These are phyloP conservation scores for Onchidella celtica DNA, from an alignment of 2,888 invertebrate genomes.

Conservation along the genomic window DNA sequence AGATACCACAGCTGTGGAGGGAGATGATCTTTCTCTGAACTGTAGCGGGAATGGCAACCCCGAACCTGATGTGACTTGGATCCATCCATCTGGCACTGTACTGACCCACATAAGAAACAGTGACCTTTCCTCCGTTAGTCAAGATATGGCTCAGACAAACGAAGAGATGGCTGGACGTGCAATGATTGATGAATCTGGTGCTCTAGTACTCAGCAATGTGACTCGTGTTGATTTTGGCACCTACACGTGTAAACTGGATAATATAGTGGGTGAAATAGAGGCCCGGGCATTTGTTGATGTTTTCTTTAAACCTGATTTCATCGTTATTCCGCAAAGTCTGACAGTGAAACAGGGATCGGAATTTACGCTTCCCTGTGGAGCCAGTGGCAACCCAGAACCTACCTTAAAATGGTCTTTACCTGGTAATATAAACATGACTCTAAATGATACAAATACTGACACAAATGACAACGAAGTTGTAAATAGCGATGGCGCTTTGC, in stretches of 20 bases:
- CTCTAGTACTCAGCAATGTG: constrained; percentile 12
- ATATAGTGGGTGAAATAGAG: not conserved
- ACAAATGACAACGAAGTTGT: constrained; percentile 20
- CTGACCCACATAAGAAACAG: not conserved
- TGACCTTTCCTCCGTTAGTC: not conserved
- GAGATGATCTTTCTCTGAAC: not conserved
- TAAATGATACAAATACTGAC: not conserved
- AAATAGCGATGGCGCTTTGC: not conserved
- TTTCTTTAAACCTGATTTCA: constrained; percentile 7
- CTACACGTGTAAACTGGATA: constrained; percentile 22
- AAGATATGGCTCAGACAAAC: not conserved
- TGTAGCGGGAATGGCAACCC: constrained; percentile 30
- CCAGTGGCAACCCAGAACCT: constrained; percentile 34
- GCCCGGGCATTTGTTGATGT: not conserved
- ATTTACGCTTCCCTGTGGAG: constrained; percentile 6
- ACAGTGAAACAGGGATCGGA: not conserved
- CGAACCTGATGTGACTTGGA: not conserved
- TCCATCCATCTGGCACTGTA: not conserved
- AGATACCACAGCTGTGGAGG: not conserved
- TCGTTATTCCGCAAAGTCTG: not conserved
- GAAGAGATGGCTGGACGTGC: not conserved
- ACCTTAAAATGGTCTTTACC: constrained; percentile 24
- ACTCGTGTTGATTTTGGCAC: not conserved
- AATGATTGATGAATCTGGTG: not conserved
- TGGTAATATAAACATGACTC: not conserved